These are phyloP conservation scores for Platyscapa corneri DNA, from an alignment of 1,140 invertebrate genomes.

Conservation along the genomic window DNA sequence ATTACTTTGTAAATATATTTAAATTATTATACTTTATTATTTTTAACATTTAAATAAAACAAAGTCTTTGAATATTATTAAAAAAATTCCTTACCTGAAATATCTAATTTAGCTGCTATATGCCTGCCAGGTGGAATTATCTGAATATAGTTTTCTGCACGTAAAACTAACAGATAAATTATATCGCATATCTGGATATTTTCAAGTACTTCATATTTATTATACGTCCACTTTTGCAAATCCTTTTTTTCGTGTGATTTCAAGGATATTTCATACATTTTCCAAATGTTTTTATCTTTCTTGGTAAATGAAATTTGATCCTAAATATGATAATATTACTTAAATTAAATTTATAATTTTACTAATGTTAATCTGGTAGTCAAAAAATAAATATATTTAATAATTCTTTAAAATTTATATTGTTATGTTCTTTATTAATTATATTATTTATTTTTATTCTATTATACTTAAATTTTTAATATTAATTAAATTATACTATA, in stretches of 20 bases:
- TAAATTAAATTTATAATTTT: not conserved
- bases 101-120: slow-evolving; percentile 66
- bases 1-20: too few species aligned
- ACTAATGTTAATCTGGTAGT: too few species aligned
- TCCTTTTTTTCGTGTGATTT: slow-evolving; percentile 46
- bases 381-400: too few species aligned
- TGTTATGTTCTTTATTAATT: too few species aligned
- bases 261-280: slow-evolving; percentile 61
- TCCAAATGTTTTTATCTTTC: slow-evolving; percentile 62
- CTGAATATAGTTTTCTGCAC: slow-evolving; percentile 66
- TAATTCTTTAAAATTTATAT: too few species aligned
- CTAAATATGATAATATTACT: slow-evolving; percentile 59
- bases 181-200: slow-evolving; percentile 65
- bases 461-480: too few species aligned
- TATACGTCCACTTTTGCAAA: slow-evolving; percentile 60
- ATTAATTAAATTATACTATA: too few species aligned
- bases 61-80: too few species aligned
- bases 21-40: too few species aligned
- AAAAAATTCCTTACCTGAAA: slow-evolving; percentile 61
- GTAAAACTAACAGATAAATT: slow-evolving; percentile 67
- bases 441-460: too few species aligned
- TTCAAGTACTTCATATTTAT: slow-evolving; percentile 67
- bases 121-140: slow-evolving; percentile 68
- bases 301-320: slow-evolving; percentile 67
- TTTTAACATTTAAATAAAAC: too few species aligned